These are phyloP conservation scores for Microplitis demolitor DNA, from an alignment of 1,140 invertebrate genomes.

Conservation along the genomic window DNA sequence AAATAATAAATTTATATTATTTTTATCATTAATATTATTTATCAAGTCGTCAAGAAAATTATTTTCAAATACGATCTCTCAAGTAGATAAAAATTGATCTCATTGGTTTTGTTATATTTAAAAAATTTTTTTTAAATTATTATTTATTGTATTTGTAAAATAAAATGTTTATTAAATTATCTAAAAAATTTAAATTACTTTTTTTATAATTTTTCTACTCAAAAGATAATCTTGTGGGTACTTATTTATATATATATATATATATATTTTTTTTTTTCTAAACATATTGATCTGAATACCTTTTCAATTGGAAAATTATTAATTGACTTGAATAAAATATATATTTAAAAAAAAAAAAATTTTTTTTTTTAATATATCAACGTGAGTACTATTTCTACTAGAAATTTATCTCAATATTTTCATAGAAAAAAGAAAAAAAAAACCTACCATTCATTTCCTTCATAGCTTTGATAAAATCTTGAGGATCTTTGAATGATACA, in stretches of 20 bases:
- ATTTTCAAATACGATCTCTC: not conserved
- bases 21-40: not conserved
- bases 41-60: not conserved
- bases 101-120: not conserved
- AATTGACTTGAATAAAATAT: no score
- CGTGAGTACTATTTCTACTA: not conserved
- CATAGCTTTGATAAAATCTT: conserved; percentile 97
- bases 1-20: not conserved
- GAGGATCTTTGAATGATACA: conserved; percentile 97
- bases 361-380: not conserved
- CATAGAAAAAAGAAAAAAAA: conserved; percentile 13
- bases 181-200: no score
- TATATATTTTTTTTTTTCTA: no score
- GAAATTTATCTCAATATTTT: not conserved
- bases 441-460: conserved; percentile 93
- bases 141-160: not conserved
- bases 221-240: no score
- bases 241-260: no score
- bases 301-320: no score
- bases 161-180: not conserved
- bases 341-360: conserved; percentile 9
- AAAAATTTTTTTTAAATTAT: not conserved
- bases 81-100: conserved; percentile 4
- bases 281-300: no score
- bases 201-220: no score